Evolutionary conservation across 2,797 vertebrate species (phyloP).

Genomic region (Cossypha niveicapilla): DNA sequence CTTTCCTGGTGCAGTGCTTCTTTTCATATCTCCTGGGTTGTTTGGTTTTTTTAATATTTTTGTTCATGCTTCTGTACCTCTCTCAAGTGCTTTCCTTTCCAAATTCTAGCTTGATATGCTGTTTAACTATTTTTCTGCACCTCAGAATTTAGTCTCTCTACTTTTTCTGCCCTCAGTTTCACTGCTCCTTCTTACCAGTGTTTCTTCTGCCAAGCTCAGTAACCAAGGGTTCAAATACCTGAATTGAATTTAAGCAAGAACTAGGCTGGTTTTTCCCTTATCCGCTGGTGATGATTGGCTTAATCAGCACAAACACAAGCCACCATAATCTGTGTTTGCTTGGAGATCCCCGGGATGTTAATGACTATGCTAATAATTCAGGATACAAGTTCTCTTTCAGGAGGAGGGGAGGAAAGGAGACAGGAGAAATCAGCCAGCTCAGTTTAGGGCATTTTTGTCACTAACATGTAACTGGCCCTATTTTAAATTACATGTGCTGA

Average conservation of each 20-base stretch:
- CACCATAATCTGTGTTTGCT: conserved; percentile 46
- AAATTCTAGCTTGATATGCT: neutral
- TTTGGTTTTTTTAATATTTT: neutral
- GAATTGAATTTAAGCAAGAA: conserved; percentile 34
- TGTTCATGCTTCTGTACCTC: neutral
- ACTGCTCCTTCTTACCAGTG: neutral
- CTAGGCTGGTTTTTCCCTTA: neutral
- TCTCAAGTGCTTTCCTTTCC: neutral
- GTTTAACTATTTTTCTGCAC: neutral
- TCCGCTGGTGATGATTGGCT: conserved; percentile 33
- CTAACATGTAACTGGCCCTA: neutral
- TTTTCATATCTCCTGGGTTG: neutral
- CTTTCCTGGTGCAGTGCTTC: neutral
- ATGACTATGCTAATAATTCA: conserved; percentile 44
- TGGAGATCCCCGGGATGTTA: conserved; percentile 47
- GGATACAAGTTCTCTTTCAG: neutral
- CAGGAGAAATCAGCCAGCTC: neutral
- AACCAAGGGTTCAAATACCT: neutral
- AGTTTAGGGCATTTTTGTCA: neutral
- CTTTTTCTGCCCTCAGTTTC: neutral
- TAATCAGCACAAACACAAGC: conserved; percentile 56
- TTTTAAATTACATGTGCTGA: neutral
- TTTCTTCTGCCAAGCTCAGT: neutral
- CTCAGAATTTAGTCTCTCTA: neutral
- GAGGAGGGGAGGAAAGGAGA: neutral